Evolutionary conservation across 2,888 invertebrate genomes (phyloP), one percentile per base, ranked within the genome.

Genomic region (Nebria brevicollis): DNA sequence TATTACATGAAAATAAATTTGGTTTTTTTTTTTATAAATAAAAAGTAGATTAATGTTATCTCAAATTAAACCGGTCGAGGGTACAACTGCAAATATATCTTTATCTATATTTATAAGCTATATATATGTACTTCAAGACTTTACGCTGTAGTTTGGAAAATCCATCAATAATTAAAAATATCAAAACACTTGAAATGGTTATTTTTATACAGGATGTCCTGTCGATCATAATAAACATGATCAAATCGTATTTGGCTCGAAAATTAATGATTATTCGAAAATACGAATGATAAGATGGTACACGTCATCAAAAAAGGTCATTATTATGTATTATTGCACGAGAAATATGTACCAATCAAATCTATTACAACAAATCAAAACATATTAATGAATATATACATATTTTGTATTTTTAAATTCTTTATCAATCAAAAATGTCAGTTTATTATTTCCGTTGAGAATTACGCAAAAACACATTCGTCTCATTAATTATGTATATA

Each of bases 271-370:
- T 70, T 25, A 70, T 26, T 25, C 25, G 34, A 70, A 70, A 26
- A 20, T 70, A 34, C 15, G 5, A 26, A 34, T 70, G 70, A 70
- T 70, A 70, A 70, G 20, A 34, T 20, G 13, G 70, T 20, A 70
- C 25, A 70, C 70, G 70, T 70, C 70, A 70, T 25, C 13, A 20
- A 20, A 70, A 43, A 70, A 70, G 70, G 70, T 70, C 70, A 70
- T 20, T 34, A 70, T 11, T 70, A 34, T 25, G 11, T 70, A 34
- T 20, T 20, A 20, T 70, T 70, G 70, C 70, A 70, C 34, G 70
- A 20, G 26, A 70, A 34, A 70, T 13, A 70, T 26, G 7, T 70
- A 25, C 70, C 34, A 54, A 70, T 70, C 25, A 66, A 25, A 25
- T 66, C 25, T 20, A 20, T 70, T 25, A 25, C 25, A 70, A 70